These are phyloP conservation scores for Trichopoda pennipes DNA, from an alignment of 2,888 invertebrate genomes.

Conservation along the genomic window DNA sequence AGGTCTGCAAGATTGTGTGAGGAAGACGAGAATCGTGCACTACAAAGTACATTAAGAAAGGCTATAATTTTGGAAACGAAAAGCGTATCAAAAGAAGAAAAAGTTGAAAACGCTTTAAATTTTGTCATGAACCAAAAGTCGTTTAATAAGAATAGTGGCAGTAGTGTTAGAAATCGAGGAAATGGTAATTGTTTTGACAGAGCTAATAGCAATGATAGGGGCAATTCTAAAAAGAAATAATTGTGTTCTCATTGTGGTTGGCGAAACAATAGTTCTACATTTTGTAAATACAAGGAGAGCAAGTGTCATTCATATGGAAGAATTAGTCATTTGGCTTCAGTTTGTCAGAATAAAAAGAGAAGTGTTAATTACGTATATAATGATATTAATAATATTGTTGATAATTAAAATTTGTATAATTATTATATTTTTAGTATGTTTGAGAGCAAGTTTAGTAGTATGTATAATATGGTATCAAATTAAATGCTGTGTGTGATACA, in stretches of 20 bases:
- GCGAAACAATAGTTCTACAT: slow-evolving; percentile 45
- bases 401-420: slow-evolving; percentile 36
- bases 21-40: slow-evolving; percentile 46
- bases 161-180: not conserved
- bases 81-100: not conserved
- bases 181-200: slow-evolving; percentile 12
- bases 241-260: slow-evolving; percentile 61
- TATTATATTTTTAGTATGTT: too few species aligned
- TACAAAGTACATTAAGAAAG: too few species aligned
- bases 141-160: not conserved
- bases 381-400: slow-evolving; percentile 33
- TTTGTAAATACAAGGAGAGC: slow-evolving; percentile 54
- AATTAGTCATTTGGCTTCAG: slow-evolving; percentile 50
- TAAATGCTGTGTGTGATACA: too few species aligned
- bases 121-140: slow-evolving; percentile 29
- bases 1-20: slow-evolving; percentile 40
- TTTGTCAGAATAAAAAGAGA: slow-evolving; percentile 51
- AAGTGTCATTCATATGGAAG: slow-evolving; percentile 53
- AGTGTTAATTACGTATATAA: slow-evolving; percentile 62
- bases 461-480: too few species aligned
- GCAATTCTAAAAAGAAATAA: too few species aligned
- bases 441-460: too few species aligned
- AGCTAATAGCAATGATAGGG: not conserved
- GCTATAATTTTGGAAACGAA: slow-evolving; percentile 46
- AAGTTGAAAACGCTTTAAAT: not conserved